These are phyloP conservation scores for Cyrtodaria siliqua DNA, from an alignment of 2,888 invertebrate species.

Conservation along the genomic window DNA sequence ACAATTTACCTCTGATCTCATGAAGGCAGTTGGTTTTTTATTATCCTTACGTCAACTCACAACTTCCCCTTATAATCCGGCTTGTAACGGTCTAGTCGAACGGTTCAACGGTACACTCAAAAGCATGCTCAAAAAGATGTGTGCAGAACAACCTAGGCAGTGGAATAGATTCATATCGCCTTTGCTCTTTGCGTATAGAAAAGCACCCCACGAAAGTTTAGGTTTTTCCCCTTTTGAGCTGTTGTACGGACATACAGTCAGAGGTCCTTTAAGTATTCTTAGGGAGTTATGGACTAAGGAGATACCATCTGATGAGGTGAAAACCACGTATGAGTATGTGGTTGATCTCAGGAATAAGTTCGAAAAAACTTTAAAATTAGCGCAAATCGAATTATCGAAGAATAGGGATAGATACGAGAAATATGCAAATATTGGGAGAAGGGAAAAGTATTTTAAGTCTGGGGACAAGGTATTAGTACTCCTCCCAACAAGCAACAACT, in stretches of 20 bases:
- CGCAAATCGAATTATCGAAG: conserved; percentile 12
- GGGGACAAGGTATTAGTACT: conserved; percentile 55
- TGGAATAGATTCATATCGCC: conserved; percentile 60
- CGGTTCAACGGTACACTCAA: conserved; percentile 62
- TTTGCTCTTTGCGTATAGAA: conserved; percentile 57
- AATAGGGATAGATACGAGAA: conserved; percentile 21
- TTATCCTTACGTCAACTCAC: background rate
- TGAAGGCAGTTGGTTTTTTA: conserved; percentile 4
- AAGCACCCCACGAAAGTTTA: conserved; percentile 43
- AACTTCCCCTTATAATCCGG: conserved; percentile 1
- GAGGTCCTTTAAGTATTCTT: conserved; percentile 35
- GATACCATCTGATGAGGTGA: conserved; percentile 8
- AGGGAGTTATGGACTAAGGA: conserved; percentile 26
- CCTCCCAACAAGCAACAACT: conserved; percentile 59
- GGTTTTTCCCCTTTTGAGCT: conserved; percentile 54
- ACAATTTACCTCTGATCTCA: conserved; percentile 9
- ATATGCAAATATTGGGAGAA: conserved; percentile 47
- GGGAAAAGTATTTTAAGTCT: conserved; percentile 11
- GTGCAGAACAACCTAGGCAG: conserved; percentile 40
- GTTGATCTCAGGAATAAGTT: conserved; percentile 49
- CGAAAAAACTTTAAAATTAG: conserved; percentile 45
- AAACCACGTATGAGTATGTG: conserved; percentile 56
- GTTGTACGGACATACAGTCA: conserved; percentile 39
- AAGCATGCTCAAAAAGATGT: conserved; percentile 53
- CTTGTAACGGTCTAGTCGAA: conserved; percentile 54